A percentile compares a stretch with the other conserved stretches of the same genome.
Evolutionary conservation across 2,888 invertebrate genomes (phyloP).

Genomic region (Hoplodrina ambigua): DNA sequence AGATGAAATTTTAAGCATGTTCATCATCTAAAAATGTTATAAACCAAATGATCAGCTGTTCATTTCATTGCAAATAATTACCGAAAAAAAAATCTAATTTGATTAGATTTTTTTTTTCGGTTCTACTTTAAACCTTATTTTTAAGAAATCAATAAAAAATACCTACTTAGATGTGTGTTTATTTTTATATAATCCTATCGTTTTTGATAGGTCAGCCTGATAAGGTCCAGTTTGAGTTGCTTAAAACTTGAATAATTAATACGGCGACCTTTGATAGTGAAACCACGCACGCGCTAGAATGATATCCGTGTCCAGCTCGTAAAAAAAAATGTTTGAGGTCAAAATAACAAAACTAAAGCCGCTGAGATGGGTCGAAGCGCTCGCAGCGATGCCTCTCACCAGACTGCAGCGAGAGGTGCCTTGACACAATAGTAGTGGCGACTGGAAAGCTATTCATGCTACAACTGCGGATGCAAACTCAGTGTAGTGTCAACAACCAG

Average conservation of each 20-base stretch:
- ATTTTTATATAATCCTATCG: not conserved
- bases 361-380: constrained; percentile 1
- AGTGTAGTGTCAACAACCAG: constrained; percentile 53
- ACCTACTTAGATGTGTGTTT: too few relatives aligned
- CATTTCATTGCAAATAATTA: too few relatives aligned
- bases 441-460: constrained; percentile 26
- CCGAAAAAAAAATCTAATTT: too few relatives aligned
- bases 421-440: constrained; percentile 59
- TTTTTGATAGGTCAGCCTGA: not conserved
- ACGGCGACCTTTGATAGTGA: not conserved
- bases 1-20: constrained; percentile 18
- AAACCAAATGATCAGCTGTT: not conserved
- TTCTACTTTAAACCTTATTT: too few relatives aligned
- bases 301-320: not conserved
- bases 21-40: constrained; percentile 3
- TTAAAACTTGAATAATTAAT: not conserved
- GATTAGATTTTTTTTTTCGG: too few relatives aligned
- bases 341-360: constrained; percentile 27
- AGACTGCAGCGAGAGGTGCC: constrained; percentile 42
- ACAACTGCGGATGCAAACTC: constrained; percentile 42
- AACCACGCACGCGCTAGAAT: constrained; percentile 4
- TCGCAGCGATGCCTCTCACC: constrained; percentile 38
- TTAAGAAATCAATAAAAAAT: too few relatives aligned
- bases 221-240: not conserved
- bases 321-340: constrained; percentile 19